Conservation (phyloP, 2,797 vertebrate species). For the Merluccius polli region DNA sequence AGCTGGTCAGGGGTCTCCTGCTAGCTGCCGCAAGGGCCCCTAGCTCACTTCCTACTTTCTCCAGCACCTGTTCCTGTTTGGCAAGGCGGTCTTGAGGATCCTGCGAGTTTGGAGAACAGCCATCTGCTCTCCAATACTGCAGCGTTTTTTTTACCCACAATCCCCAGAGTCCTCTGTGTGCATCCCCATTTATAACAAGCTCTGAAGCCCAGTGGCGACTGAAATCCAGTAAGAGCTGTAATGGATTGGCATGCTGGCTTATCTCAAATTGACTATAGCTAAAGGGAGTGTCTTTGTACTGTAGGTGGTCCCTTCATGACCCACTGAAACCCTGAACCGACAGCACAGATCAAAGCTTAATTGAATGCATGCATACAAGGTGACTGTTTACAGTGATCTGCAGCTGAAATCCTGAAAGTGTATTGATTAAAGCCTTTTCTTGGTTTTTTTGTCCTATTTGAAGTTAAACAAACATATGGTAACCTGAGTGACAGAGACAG, state of each 20-base stretch:
- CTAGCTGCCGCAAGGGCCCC: constrained; percentile 63
- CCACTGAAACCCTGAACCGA: not conserved
- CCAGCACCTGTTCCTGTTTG: constrained; percentile 74
- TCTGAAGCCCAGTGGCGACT: constrained; percentile 21
- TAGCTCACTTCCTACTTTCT: constrained; percentile 69
- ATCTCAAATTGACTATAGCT: constrained; percentile 30
- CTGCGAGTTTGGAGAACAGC: constrained; percentile 64
- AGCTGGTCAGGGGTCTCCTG: constrained; percentile 74
- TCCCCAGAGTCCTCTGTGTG: constrained; percentile 35
- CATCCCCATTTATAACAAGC: constrained; percentile 24
- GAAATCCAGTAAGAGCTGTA: constrained; percentile 10
- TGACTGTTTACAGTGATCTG: not conserved
- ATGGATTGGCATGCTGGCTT: constrained; percentile 9
- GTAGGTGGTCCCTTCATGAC: not conserved
- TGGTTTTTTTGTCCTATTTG: not conserved
- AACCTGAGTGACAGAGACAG: not conserved
- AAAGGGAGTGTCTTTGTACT: constrained; percentile 15
- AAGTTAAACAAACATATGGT: not conserved
- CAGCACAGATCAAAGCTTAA: not conserved
- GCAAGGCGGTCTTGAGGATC: constrained; percentile 51
- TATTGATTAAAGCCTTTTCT: not conserved
- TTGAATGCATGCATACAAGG: not conserved
- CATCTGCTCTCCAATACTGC: constrained; percentile 62
- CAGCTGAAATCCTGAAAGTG: not conserved
- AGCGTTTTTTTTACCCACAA: constrained; percentile 43